phyloP scores from a whole-genome alignment of 2,113 vertebrate genomes.

The Labeo rohita region DNA sequence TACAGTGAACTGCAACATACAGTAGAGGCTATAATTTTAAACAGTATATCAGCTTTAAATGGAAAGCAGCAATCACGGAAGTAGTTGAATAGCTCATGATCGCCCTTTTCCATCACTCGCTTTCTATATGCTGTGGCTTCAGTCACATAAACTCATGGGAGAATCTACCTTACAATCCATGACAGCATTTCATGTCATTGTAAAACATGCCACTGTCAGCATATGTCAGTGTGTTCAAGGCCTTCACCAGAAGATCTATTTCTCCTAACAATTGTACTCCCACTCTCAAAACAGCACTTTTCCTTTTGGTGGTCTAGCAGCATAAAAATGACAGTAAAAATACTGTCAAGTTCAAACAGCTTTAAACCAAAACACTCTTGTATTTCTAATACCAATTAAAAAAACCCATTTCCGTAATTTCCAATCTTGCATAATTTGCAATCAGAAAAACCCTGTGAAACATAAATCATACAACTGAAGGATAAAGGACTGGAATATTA shows the following conservation, averaged over 20 bases:
- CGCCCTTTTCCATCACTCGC: neutral
- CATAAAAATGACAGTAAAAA: neutral
- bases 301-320: neutral
- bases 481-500: neutral
- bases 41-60: neutral
- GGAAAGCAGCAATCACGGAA: neutral
- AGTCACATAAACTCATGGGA: slow-evolving; percentile 6
- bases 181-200: slow-evolving; percentile 25
- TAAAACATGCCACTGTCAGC: slow-evolving; percentile 36
- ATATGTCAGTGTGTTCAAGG: slow-evolving; percentile 29
- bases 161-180: neutral
- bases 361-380: neutral
- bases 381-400: slow-evolving; percentile 18
- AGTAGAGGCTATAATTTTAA: neutral
- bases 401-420: neutral
- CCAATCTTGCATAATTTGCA: neutral
- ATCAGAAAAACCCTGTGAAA: neutral
- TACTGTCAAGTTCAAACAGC: neutral
- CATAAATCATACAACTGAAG: neutral
- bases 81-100: neutral
- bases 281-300: slow-evolving; percentile 20
- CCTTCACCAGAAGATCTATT: neutral
- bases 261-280: slow-evolving; percentile 22
- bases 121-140: slow-evolving; percentile 4
- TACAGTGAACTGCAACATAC: neutral